phyloP scores from a whole-genome alignment of 2,797 vertebrate genomes.

The Eospalax fontanierii region DNA sequence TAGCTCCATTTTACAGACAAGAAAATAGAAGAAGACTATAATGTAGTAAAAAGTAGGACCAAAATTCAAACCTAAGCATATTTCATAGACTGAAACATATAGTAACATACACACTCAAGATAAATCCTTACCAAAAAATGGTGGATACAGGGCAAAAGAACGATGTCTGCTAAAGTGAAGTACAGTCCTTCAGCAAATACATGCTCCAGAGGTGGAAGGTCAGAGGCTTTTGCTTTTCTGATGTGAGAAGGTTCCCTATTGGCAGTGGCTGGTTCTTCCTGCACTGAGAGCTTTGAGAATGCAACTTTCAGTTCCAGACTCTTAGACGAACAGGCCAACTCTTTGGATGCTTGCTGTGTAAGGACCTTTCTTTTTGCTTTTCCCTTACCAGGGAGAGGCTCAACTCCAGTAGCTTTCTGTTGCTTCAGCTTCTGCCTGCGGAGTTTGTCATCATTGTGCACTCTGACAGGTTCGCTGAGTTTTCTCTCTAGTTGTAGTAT shows the following conservation, averaged over 20 bases:
- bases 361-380: not conserved
- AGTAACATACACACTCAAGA: not conserved
- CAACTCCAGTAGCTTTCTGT: slow-evolving; percentile 78
- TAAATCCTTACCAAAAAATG: slow-evolving; percentile 95
- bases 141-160: slow-evolving; percentile 96
- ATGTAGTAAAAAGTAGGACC: not conserved
- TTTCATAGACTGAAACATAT: not conserved
- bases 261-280: slow-evolving; percentile 85
- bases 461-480: slow-evolving; percentile 95
- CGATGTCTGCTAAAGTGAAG: slow-evolving; percentile 97
- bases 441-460: slow-evolving; percentile 99
- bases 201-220: slow-evolving; percentile 95
- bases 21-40: slow-evolving; percentile 3
- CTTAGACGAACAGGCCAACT: not conserved
- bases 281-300: slow-evolving; percentile 93
- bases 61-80: not conserved
- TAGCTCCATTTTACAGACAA: not conserved
- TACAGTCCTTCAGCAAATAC: slow-evolving; percentile 98
- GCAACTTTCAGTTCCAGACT: slow-evolving; percentile 93
- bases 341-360: not conserved
- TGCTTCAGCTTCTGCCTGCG: slow-evolving; percentile 96
- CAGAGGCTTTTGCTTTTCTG: slow-evolving; percentile 94
- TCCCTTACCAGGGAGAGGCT: not conserved
- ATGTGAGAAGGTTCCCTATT: slow-evolving; percentile 93
- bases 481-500: slow-evolving; percentile 94